Evolutionary conservation across 2,888 invertebrate genomes (phyloP).

Genomic region (Agonopterix heracliana): DNA sequence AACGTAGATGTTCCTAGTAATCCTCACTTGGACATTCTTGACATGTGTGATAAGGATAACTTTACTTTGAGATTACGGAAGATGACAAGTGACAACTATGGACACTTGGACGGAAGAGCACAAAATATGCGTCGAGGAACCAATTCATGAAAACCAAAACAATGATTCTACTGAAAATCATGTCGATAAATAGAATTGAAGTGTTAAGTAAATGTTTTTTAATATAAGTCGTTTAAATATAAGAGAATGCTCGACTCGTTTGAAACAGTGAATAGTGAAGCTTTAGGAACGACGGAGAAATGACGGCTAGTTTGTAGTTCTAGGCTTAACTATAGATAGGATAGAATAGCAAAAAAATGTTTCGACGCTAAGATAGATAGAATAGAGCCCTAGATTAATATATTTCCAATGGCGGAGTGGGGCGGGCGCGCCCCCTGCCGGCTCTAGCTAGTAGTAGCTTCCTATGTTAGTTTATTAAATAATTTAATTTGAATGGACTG

Average conservation of each 20-base stretch:
- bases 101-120: conserved; percentile 31
- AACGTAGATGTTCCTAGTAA: conserved; percentile 65
- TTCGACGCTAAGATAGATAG: conserved; percentile 72
- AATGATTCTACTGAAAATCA: conserved; percentile 55
- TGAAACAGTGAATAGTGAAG: conserved; percentile 51
- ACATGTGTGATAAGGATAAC: conserved; percentile 52
- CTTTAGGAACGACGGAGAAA: conserved; percentile 51
- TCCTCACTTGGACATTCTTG: conserved; percentile 51
- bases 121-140: conserved; percentile 60
- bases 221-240: conserved; percentile 63
- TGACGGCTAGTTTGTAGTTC: conserved; percentile 57
- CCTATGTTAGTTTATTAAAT: conserved; percentile 74
- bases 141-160: conserved; percentile 62
- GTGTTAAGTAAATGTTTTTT: conserved; percentile 70
- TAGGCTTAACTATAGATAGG: conserved; percentile 73
- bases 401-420: conserved; percentile 41
- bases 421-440: conserved; percentile 40
- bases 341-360: conserved; percentile 70
- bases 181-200: conserved; percentile 62
- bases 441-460: conserved; percentile 70
- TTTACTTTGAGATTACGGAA: conserved; percentile 6
- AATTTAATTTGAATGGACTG: conserved; percentile 75
- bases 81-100: conserved; percentile 24
- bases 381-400: conserved; percentile 66
- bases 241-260: conserved; percentile 58